These are phyloP conservation scores for Drosophila sp. DNA, from an alignment of 1,140 invertebrate species.

Conservation along the genomic window DNA sequence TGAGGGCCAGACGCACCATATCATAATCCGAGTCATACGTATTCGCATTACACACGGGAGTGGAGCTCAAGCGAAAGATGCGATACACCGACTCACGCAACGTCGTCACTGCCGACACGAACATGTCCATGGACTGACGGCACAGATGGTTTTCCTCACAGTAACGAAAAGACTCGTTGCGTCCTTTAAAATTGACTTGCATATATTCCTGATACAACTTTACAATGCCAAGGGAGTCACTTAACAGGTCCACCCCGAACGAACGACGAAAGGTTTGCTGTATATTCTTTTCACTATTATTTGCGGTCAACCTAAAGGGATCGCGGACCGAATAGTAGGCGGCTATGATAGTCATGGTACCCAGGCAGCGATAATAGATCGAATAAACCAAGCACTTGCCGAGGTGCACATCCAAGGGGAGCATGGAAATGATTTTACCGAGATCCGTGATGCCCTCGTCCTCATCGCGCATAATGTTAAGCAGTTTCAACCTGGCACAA, in stretches of 20 bases:
- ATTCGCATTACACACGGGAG: not conserved
- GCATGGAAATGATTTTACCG: slow-evolving; percentile 84
- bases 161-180: slow-evolving; percentile 7
- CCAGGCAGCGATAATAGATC: slow-evolving; percentile 95
- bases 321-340: slow-evolving; percentile 93
- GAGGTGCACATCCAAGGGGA: slow-evolving; percentile 83
- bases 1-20: slow-evolving; percentile 94
- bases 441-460: slow-evolving; percentile 93
- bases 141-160: slow-evolving; percentile 55
- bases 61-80: slow-evolving; percentile 28
- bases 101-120: slow-evolving; percentile 54
- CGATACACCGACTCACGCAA: slow-evolving; percentile 43
- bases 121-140: slow-evolving; percentile 61
- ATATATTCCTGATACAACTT: slow-evolving; percentile 57
- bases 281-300: slow-evolving; percentile 84
- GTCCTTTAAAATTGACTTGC: not conserved
- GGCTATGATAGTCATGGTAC: slow-evolving; percentile 97
- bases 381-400: slow-evolving; percentile 96
- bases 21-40: slow-evolving; percentile 89
- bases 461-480: slow-evolving; percentile 90
- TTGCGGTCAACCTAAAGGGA: slow-evolving; percentile 90
- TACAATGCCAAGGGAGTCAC: slow-evolving; percentile 95
- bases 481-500: slow-evolving; percentile 88
- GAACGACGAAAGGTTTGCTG: slow-evolving; percentile 86
- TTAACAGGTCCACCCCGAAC: slow-evolving; percentile 86